These are phyloP conservation scores for Litoditis marina DNA, from an alignment of 2,888 invertebrate species.

Conservation along the genomic window DNA sequence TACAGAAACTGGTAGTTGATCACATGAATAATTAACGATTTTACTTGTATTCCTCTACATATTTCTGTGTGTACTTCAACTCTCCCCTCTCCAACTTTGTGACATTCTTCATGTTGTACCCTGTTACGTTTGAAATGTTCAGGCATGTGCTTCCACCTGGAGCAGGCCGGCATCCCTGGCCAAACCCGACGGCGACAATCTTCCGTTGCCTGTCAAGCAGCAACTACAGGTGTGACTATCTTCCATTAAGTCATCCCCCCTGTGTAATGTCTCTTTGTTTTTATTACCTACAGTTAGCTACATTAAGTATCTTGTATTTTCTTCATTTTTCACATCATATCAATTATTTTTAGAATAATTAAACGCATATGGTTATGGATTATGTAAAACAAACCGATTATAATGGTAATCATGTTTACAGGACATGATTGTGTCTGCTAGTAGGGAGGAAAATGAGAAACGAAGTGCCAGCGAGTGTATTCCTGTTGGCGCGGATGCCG, in stretches of 20 bases:
- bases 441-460: slow-evolving; percentile 25
- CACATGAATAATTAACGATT: too few relatives aligned
- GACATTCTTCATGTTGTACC: neutral
- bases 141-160: slow-evolving; percentile 10
- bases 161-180: slow-evolving; percentile 10
- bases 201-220: slow-evolving; percentile 8
- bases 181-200: slow-evolving; percentile 1
- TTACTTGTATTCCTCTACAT: too few relatives aligned
- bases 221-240: neutral
- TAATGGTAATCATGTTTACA: too few relatives aligned
- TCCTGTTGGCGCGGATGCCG: slow-evolving; percentile 30
- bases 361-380: neutral
- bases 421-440: slow-evolving; percentile 42
- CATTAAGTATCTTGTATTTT: too few relatives aligned
- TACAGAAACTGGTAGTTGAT: neutral
- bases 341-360: too few relatives aligned
- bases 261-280: too few relatives aligned
- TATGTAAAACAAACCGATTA: too few relatives aligned
- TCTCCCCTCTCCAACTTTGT: too few relatives aligned
- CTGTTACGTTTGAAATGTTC: neutral
- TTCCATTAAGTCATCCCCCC: too few relatives aligned
- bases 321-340: too few relatives aligned
- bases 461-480: slow-evolving; percentile 15
- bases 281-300: neutral
- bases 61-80: too few relatives aligned